Percentiles rank a stretch among this genome's conserved stretches.
These are phyloP conservation scores for Tinea pellionella DNA, from an alignment of 2,888 invertebrate genomes.

Conservation along the genomic window DNA sequence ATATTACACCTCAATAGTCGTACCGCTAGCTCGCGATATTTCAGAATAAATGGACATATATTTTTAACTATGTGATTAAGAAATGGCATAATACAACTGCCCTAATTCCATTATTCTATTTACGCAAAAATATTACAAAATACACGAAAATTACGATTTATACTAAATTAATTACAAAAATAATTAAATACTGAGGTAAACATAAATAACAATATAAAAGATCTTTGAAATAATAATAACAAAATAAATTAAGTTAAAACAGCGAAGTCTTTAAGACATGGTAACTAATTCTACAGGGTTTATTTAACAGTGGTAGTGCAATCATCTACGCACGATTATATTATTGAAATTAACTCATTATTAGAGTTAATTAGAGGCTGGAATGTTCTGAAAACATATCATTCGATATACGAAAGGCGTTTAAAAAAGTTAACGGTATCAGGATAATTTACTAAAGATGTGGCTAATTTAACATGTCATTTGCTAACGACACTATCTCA, in stretches of 20 bases:
- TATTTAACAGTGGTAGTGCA: not conserved
- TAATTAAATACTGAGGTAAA: not conserved
- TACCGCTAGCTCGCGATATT: slow-evolving; percentile 30
- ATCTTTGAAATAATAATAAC: not conserved
- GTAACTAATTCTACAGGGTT: not conserved
- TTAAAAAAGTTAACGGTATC: too few relatives aligned
- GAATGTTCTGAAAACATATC: too few relatives aligned
- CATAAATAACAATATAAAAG: not conserved
- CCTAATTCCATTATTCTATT: not conserved
- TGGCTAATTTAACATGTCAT: too few relatives aligned
- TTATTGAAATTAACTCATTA: too few relatives aligned
- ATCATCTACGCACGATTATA: too few relatives aligned
- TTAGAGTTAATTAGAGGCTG: too few relatives aligned
- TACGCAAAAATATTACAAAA: not conserved
- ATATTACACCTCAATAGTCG: slow-evolving; percentile 25
- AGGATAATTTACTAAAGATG: too few relatives aligned
- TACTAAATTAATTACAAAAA: not conserved
- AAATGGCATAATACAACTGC: not conserved
- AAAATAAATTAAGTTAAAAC: not conserved
- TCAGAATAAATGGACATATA: slow-evolving; percentile 24
- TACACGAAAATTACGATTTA: not conserved
- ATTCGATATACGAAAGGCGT: too few relatives aligned
- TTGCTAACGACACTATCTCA: too few relatives aligned
- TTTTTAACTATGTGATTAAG: slow-evolving; percentile 18
- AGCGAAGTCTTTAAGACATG: not conserved